Evolutionary conservation across 2,888 invertebrate species (phyloP).

Genomic region (Gerris lacustris): DNA sequence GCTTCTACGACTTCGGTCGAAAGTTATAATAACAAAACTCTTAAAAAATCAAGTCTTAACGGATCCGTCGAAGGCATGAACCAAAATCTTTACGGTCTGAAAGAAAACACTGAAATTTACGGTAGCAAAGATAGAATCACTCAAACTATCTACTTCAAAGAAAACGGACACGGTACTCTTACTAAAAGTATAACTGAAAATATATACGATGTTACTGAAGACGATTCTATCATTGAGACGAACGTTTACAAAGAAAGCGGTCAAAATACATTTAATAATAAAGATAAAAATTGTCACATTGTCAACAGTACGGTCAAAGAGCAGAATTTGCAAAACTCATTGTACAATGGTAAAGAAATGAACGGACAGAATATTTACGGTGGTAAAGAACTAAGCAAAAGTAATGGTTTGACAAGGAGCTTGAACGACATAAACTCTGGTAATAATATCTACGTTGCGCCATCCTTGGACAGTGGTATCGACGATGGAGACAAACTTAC

Average conservation of each 20-base stretch:
- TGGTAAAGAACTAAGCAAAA: neutral
- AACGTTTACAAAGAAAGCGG: neutral
- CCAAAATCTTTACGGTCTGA: neutral
- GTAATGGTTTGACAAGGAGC: neutral
- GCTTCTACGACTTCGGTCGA: neutral
- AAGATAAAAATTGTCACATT: no score
- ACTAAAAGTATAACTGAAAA: neutral
- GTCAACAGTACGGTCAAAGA: neutral
- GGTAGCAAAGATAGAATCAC: no score
- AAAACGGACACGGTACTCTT: neutral
- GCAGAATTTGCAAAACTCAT: neutral
- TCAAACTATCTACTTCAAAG: no score
- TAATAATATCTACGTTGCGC: neutral
- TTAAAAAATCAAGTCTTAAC: neutral
- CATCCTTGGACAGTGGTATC: neutral
- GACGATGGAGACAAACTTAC: neutral
- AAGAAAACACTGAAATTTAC: neutral
- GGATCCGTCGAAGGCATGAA: neutral
- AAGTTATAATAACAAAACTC: neutral
- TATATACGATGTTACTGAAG: neutral
- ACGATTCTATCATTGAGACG: neutral
- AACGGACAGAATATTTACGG: neutral
- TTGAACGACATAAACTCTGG: neutral
- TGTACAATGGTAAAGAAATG: no score
- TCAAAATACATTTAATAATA: no score